Percentiles rank a stretch among this genome's conserved stretches.
Evolutionary conservation across 2,888 invertebrate species (phyloP).

Genomic region (Aradus depressus): DNA sequence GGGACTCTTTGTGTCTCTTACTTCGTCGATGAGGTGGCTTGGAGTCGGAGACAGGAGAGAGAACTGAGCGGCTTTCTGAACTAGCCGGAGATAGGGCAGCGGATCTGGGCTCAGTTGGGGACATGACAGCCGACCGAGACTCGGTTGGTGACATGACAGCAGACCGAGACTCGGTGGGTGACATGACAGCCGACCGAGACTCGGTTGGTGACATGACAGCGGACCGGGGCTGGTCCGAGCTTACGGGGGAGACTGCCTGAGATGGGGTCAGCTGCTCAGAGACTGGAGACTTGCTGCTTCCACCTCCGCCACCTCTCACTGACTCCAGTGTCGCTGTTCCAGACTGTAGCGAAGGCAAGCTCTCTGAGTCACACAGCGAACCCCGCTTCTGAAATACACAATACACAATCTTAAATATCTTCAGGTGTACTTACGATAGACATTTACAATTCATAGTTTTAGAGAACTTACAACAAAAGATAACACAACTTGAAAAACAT

Average conservation of each 20-base stretch:
- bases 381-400: constrained; percentile 15
- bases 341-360: constrained; percentile 28
- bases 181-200: not conserved
- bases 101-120: constrained; percentile 7
- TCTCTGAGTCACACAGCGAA: constrained; percentile 26
- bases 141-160: not conserved
- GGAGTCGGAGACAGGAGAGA: constrained; percentile 37
- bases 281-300: constrained; percentile 21
- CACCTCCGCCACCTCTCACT: constrained; percentile 14
- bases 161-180: not conserved
- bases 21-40: constrained; percentile 37
- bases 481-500: too few species aligned
- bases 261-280: constrained; percentile 22
- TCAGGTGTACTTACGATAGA: too few species aligned
- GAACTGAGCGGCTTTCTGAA: constrained; percentile 32
- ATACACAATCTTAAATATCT: too few species aligned
- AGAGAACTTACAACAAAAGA: too few species aligned
- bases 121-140: not conserved
- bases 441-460: too few species aligned
- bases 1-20: constrained; percentile 38
- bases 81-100: constrained; percentile 19
- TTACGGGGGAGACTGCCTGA: constrained; percentile 12
- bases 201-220: constrained; percentile 7
- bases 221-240: constrained; percentile 9
- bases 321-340: constrained; percentile 26